phyloP scores from a whole-genome alignment of 2,797 vertebrate species.

The Hipposideros larvatus region DNA sequence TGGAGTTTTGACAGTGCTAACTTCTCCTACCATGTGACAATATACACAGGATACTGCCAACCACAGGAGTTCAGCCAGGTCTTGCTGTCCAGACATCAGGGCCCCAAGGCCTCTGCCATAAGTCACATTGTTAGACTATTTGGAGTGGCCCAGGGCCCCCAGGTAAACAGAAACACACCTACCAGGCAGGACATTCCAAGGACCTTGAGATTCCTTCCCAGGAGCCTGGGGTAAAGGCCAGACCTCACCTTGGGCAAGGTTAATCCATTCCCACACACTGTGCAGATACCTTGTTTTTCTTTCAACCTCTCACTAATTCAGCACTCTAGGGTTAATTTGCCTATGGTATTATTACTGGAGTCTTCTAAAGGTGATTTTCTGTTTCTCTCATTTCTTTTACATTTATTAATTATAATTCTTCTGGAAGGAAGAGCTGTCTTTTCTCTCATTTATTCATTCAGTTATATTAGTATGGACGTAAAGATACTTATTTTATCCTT shows the following conservation, averaged over 20 bases:
- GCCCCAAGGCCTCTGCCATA: background rate
- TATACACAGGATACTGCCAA: background rate
- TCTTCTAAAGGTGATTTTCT: background rate
- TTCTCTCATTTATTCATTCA: background rate
- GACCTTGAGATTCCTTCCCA: background rate
- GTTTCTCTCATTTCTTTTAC: background rate
- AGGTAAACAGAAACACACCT: background rate
- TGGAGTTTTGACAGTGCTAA: background rate
- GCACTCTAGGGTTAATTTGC: background rate
- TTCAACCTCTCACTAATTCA: background rate
- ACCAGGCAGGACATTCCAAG: background rate
- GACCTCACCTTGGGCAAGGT: background rate
- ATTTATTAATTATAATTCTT: background rate
- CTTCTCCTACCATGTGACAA: background rate
- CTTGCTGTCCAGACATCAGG: background rate
- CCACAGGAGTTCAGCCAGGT: background rate
- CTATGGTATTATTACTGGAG: background rate
- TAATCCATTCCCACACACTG: background rate
- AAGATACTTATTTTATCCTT: background rate
- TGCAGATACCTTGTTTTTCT: background rate
- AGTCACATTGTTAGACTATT: background rate
- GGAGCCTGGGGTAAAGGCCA: background rate
- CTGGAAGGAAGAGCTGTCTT: background rate
- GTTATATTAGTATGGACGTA: background rate
- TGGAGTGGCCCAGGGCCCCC: background rate